Evolutionary conservation across 2,113 vertebrate species (phyloP).

Genomic region (Erpornis zantholeuca): DNA sequence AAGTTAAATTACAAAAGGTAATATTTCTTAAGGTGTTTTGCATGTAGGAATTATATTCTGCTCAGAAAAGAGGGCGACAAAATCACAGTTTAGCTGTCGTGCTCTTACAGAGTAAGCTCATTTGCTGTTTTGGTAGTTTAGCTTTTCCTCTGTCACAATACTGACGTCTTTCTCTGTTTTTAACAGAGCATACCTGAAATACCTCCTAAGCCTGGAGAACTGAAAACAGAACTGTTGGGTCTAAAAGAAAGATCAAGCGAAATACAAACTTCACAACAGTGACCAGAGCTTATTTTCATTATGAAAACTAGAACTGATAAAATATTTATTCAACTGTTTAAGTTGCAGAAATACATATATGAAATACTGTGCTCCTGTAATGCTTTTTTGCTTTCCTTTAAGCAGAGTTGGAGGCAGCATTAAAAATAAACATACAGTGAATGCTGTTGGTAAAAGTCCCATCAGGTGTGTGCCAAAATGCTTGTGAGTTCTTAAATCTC

Average conservation of each 20-base stretch:
- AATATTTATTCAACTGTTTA: background rate
- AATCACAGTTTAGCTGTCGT: background rate
- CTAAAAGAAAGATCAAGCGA: constrained; percentile 64
- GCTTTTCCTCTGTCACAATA: background rate
- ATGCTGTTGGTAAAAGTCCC: background rate
- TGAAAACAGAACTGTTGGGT: constrained; percentile 87
- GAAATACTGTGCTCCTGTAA: background rate
- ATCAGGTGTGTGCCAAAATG: background rate
- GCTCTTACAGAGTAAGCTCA: background rate
- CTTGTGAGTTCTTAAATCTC: background rate
- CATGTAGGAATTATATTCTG: background rate
- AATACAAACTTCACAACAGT: constrained; percentile 33
- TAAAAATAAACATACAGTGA: background rate
- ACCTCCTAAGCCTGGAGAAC: constrained; percentile 90
- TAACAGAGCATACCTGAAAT: constrained; percentile 87
- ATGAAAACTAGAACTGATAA: background rate
- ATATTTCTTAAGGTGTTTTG: background rate
- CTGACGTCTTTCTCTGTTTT: background rate
- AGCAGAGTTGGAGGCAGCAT: background rate
- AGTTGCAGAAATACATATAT: background rate
- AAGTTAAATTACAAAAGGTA: background rate
- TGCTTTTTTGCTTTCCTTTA: background rate
- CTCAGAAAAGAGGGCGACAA: background rate
- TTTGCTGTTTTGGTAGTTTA: background rate
- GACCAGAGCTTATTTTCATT: background rate